These are phyloP conservation scores for Phalacrocorax carbo DNA, from an alignment of 2,113 vertebrate genomes.

Conservation along the genomic window DNA sequence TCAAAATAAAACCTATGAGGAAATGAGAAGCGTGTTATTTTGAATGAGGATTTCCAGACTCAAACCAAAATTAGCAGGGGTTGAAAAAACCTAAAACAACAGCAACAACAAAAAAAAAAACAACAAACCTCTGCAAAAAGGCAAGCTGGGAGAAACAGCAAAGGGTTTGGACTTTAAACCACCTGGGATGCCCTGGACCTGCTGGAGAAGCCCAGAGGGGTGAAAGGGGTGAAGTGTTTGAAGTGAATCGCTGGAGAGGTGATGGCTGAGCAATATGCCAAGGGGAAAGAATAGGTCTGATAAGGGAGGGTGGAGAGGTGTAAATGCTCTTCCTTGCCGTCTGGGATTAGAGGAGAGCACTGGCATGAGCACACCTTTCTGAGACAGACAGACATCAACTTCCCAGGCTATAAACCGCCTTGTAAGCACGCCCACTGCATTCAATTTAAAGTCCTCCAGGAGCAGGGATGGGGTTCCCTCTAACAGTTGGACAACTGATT, in stretches of 20 bases:
- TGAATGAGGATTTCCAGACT: not conserved
- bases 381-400: not conserved
- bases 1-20: not conserved
- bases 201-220: not conserved
- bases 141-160: not conserved
- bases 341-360: not conserved
- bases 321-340: not conserved
- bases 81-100: too few relatives aligned
- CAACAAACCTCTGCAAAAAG: not conserved
- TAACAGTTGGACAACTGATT: not conserved
- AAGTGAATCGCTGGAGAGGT: not conserved
- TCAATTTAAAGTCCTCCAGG: conserved; percentile 16
- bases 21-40: not conserved
- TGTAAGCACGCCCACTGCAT: not conserved
- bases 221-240: not conserved
- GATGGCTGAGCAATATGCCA: not conserved
- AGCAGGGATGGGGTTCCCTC: not conserved
- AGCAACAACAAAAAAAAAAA: too few relatives aligned
- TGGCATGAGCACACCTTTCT: not conserved
- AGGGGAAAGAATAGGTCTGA: not conserved
- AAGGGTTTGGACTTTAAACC: not conserved
- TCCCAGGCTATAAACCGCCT: not conserved
- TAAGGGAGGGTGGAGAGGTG: not conserved
- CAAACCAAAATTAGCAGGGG: not conserved
- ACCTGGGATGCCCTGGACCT: not conserved